phyloP scores from a whole-genome alignment of 2,113 vertebrate genomes.

The Apaloderma vittatum region DNA sequence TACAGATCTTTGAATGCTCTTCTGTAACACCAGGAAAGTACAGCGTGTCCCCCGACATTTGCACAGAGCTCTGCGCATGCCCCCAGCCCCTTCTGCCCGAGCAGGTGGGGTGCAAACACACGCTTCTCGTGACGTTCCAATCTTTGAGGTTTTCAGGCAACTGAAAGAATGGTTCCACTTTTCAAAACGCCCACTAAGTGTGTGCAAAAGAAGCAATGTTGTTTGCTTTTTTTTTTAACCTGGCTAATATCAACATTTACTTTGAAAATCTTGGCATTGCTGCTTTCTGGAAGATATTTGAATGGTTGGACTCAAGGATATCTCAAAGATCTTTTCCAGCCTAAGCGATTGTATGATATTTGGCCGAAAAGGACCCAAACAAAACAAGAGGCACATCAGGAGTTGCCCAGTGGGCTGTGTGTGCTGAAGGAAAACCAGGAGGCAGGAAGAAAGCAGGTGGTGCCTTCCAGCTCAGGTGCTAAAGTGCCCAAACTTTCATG shows the following conservation, averaged over 20 bases:
- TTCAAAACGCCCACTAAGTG: not conserved
- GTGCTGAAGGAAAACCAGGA: not conserved
- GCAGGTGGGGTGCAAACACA: not conserved
- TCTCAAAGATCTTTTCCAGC: too few relatives aligned
- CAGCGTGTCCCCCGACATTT: fast-evolving
- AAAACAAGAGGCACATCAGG: not conserved
- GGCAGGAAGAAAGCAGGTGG: not conserved
- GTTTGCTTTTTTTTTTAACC: not conserved
- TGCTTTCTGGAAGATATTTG: not conserved
- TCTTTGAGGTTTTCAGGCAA: not conserved
- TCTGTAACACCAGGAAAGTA: not conserved
- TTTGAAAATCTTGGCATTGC: not conserved
- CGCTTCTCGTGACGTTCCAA: fast-evolving
- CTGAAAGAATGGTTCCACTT: not conserved
- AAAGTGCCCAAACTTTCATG: not conserved
- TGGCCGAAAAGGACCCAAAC: not conserved
- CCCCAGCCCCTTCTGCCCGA: not conserved
- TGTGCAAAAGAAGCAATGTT: not conserved
- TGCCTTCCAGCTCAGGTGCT: not conserved
- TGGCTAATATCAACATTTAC: not conserved
- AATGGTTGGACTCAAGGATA: too few relatives aligned
- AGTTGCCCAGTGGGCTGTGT: not conserved
- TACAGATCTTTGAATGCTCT: not conserved
- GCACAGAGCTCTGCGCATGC: not conserved
- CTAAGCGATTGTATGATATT: not conserved